These are phyloP conservation scores for Aradophagus sp. DNA, from an alignment of 1,140 invertebrate species.

Conservation along the genomic window DNA sequence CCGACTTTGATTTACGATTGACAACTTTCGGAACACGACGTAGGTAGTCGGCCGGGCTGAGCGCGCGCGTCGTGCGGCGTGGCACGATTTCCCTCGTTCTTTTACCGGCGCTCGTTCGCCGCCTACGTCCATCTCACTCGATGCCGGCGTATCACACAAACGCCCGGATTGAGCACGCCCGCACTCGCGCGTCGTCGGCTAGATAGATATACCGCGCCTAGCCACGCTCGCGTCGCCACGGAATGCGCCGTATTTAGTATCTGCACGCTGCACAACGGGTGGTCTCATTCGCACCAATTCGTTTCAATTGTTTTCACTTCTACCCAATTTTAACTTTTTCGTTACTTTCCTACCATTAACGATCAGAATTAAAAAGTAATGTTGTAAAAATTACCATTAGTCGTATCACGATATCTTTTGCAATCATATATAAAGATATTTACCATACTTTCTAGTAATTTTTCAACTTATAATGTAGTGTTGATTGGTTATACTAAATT, in stretches of 20 bases:
- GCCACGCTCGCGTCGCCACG: slow-evolving; percentile 54
- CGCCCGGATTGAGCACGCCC: slow-evolving; percentile 52
- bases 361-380: no score
- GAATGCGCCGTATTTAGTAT: slow-evolving; percentile 61
- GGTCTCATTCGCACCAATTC: slow-evolving; percentile 19
- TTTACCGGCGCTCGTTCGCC: slow-evolving; percentile 29
- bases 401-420: no score
- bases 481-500: no score
- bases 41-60: slow-evolving; percentile 52
- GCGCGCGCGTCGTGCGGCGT: slow-evolving; percentile 46
- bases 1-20: slow-evolving; percentile 68
- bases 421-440: no score
- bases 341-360: neutral
- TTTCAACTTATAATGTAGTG: no score
- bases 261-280: slow-evolving; percentile 49
- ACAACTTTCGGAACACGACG: slow-evolving; percentile 67
- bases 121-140: slow-evolving; percentile 41
- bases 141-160: slow-evolving; percentile 34
- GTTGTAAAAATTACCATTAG: no score
- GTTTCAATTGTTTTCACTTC: no score
- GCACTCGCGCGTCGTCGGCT: slow-evolving; percentile 34
- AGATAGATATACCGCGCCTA: slow-evolving; percentile 55
- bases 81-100: slow-evolving; percentile 49
- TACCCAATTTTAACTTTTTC: neutral
- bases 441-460: no score